phyloP scores from a whole-genome alignment of 2,888 invertebrate genomes.

The Tholera decimalis region DNA sequence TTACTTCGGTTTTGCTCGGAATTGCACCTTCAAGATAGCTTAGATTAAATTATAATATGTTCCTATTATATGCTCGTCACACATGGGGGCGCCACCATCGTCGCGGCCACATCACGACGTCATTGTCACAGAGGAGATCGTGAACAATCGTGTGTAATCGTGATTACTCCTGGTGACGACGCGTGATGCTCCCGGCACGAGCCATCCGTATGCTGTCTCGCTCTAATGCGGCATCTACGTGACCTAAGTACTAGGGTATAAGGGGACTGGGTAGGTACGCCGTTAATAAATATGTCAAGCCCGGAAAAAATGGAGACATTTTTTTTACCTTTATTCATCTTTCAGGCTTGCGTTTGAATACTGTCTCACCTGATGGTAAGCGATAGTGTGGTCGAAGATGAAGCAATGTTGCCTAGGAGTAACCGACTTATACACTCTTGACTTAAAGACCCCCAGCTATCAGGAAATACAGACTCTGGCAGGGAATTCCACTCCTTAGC shows the following conservation, averaged over 20 bases:
- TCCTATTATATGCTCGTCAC: conserved; percentile 42
- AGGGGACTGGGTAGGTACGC: background rate
- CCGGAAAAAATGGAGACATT: background rate
- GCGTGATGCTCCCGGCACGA: conserved; percentile 55
- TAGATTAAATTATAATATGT: background rate
- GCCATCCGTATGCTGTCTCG: conserved; percentile 49
- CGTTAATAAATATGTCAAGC: background rate
- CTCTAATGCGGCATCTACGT: conserved; percentile 16
- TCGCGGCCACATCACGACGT: conserved; percentile 43
- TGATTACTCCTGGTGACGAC: conserved; percentile 23
- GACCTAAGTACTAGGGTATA: background rate
- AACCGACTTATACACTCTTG: too few species aligned
- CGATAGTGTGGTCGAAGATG: too few species aligned
- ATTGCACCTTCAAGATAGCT: background rate
- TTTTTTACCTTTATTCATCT: too few species aligned
- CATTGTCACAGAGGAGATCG: conserved; percentile 46
- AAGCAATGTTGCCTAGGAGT: too few species aligned
- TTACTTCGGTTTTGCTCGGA: too few species aligned
- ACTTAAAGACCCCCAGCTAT: too few species aligned
- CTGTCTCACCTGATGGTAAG: too few species aligned
- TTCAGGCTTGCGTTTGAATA: too few species aligned
- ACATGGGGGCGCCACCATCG: conserved; percentile 49
- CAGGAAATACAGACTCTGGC: too few species aligned
- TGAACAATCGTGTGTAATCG: conserved; percentile 15
- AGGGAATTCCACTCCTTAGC: too few species aligned